Base-by-base conservation (phyloP, 2,797 vertebrate genomes). In the Chrysocyon brachyurus region DNA sequence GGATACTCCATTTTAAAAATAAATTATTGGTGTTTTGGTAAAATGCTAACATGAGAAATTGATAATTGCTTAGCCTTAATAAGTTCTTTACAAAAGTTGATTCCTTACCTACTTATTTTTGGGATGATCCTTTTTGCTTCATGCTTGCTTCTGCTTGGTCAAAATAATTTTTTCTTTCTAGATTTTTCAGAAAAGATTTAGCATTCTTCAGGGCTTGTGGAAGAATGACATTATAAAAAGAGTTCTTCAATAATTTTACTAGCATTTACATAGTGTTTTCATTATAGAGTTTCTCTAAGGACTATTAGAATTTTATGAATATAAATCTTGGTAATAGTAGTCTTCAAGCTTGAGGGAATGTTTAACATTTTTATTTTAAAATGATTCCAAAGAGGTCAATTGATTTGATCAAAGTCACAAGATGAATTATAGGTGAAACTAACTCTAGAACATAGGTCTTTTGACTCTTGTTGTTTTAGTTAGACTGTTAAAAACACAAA, bases 291-390 rank as follows among this genome's bases (percentile, higher is more conserved):
- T 24, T 77, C 19, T 81, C 59, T 19, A 54, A 70, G 26, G 4
- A 31, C 70, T 59, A 82, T 81, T 92, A 89, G 36, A 73, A 82
- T 59, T 90, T 92, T 56, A 59, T 61, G 57, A 95, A 26, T 90
- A 68, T 75, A 82, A 86, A 86, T 81, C 19, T 68, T 40, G 33
- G 14, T 91, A 88, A 73, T 1, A 36, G 19, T 85, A 57, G 68
- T 54, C 28, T 85, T 88, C 22, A 91, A 75, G 36, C 22, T 79
- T 88, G 77, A 91, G 52, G n/a, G 12, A 33, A 63, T 91, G n/a
- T 79, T 93, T 88, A 81, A 68, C 52, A 33, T 93, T 26, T 59
- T 91, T 93, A 49, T 93, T 88, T 93, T 84, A 66, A 87, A 85
- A 93, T 33, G 59, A 73, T 66, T 87, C 15, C 57, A 78, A 93